Evolutionary conservation across 1,140 invertebrate genomes (phyloP).

Genomic region (Piezodorus guildinii): DNA sequence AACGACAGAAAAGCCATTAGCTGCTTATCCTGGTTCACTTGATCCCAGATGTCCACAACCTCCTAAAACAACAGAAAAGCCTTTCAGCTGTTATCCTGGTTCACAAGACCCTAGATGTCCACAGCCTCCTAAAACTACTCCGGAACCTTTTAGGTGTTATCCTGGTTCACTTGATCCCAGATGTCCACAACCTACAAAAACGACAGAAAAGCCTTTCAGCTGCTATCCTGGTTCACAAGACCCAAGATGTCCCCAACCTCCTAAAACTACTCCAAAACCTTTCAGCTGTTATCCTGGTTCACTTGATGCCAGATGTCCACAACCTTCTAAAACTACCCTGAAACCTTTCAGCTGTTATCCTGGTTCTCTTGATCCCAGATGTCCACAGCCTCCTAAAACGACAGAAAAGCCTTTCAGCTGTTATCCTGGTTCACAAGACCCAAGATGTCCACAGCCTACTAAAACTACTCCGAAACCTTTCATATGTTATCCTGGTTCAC

Average conservation of each 20-base stretch:
- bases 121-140: constrained; percentile 19
- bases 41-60: constrained; percentile 30
- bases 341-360: constrained; percentile 30
- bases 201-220: constrained; percentile 24
- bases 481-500: constrained; percentile 30
- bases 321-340: constrained; percentile 22
- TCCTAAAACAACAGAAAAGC: constrained; percentile 11
- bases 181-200: constrained; percentile 25
- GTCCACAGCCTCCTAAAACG: constrained; percentile 28
- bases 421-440: constrained; percentile 33
- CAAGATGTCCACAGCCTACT: constrained; percentile 27
- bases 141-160: constrained; percentile 27
- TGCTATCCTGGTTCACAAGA: constrained; percentile 36
- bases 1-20: constrained; percentile 27
- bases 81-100: constrained; percentile 26
- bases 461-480: constrained; percentile 24
- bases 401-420: constrained; percentile 28
- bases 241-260: constrained; percentile 34
- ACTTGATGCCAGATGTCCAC: constrained; percentile 36
- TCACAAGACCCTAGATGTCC: constrained; percentile 32
- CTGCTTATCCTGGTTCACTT: constrained; percentile 30
- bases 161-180: constrained; percentile 31
- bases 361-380: constrained; percentile 30
- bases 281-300: constrained; percentile 34
- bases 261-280: constrained; percentile 24